Evolutionary conservation across 2,113 vertebrate species (phyloP).

Genomic region (Sphyrna mokarran): DNA sequence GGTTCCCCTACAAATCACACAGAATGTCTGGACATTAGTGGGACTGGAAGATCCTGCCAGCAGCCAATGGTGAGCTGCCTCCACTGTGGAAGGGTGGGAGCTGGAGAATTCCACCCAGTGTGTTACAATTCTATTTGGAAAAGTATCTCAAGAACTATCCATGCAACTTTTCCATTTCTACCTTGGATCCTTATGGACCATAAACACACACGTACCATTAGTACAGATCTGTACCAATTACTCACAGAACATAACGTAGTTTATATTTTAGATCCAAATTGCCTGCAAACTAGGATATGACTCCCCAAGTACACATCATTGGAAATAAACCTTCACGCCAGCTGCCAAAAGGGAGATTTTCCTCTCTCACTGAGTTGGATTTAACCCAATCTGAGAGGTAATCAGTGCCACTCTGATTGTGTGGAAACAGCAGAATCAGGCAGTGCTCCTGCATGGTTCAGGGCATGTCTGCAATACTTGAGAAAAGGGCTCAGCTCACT

Average conservation of each 20-base stretch:
- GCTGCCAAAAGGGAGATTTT: neutral
- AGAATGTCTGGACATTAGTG: too few species aligned
- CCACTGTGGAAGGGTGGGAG: too few species aligned
- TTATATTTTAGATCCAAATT: neutral
- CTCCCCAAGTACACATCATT: neutral
- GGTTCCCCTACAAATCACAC: too few species aligned
- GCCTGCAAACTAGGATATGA: neutral
- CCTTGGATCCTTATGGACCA: conserved; percentile 6
- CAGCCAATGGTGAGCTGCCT: too few species aligned
- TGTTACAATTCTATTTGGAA: neutral
- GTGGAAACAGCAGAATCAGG: neutral
- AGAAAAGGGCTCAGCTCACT: neutral
- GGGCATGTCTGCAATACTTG: neutral
- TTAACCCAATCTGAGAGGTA: neutral
- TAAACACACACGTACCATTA: neutral
- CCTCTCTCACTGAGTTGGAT: neutral
- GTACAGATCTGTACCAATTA: neutral
- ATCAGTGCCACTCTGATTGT: neutral
- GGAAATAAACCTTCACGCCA: neutral
- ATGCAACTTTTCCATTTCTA: neutral
- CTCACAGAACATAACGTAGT: neutral
- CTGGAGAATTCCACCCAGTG: neutral
- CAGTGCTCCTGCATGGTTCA: neutral
- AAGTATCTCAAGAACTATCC: neutral
- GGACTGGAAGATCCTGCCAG: too few species aligned